These are phyloP conservation scores for Valencia hispanica DNA, from an alignment of 2,797 vertebrate genomes.

Conservation along the genomic window DNA sequence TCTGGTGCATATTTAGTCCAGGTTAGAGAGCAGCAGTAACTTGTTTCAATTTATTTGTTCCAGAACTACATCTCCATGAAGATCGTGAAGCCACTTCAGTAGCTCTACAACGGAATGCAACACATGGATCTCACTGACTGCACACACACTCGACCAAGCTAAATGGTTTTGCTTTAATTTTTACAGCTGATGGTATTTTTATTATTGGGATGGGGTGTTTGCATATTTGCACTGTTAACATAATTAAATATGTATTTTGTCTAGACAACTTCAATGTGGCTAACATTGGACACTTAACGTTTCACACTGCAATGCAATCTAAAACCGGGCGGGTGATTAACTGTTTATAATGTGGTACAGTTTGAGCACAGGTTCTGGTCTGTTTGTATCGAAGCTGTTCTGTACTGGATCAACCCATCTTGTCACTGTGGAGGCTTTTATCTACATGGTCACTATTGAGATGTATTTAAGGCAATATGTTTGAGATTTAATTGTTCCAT, in stretches of 20 bases:
- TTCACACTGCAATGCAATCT: background rate
- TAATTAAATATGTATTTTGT: constrained; percentile 4
- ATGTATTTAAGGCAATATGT: background rate
- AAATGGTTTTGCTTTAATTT: constrained; percentile 2
- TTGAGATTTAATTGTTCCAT: background rate
- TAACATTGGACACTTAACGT: background rate
- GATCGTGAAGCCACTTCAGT: constrained; percentile 77
- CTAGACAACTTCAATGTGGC: constrained; percentile 23
- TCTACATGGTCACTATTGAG: background rate
- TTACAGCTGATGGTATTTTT: constrained; percentile 22
- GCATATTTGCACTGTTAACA: constrained; percentile 51
- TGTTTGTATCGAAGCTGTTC: background rate
- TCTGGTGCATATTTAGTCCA: constrained; percentile 46
- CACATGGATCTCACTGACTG: background rate
- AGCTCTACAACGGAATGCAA: constrained; percentile 12
- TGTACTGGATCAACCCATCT: too few species aligned
- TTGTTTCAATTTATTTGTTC: constrained; percentile 17
- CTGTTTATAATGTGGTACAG: background rate
- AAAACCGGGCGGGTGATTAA: background rate
- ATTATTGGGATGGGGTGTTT: constrained; percentile 34
- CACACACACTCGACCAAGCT: background rate
- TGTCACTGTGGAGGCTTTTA: background rate
- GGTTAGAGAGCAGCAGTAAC: constrained; percentile 26
- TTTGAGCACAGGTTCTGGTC: background rate
- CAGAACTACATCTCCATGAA: constrained; percentile 89